A percentile compares a stretch with the other conserved stretches of the same genome.
phyloP scores from a whole-genome alignment of 2,888 invertebrate genomes.

The Hypsopygia costalis region DNA sequence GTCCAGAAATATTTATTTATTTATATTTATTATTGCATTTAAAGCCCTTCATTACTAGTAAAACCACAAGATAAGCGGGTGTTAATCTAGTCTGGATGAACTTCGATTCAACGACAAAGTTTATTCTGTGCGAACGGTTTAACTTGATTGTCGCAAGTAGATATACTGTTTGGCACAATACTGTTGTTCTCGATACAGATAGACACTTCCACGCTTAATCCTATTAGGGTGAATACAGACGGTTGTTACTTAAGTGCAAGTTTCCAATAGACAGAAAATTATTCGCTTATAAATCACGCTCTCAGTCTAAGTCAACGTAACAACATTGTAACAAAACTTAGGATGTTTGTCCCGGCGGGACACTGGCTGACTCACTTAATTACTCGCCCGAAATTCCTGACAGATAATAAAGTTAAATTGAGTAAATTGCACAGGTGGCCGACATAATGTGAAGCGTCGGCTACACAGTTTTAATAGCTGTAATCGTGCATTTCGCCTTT shows the following conservation, averaged over 20 bases:
- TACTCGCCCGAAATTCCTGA: constrained; percentile 48
- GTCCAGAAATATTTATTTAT: too few relatives aligned
- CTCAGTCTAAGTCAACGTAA: constrained; percentile 25
- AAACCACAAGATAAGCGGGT: too few relatives aligned
- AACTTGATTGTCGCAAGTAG: not conserved
- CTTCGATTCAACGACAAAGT: too few relatives aligned
- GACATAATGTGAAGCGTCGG: constrained; percentile 33
- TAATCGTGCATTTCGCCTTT: constrained; percentile 37
- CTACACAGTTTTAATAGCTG: constrained; percentile 34
- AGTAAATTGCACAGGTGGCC: constrained; percentile 60
- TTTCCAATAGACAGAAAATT: constrained; percentile 14
- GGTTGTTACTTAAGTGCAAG: constrained; percentile 8
- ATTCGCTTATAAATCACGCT: constrained; percentile 21
- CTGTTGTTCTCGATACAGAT: not conserved
- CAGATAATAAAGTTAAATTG: constrained; percentile 64
- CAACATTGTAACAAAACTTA: constrained; percentile 35
- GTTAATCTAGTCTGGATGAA: too few relatives aligned
- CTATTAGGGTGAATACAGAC: not conserved
- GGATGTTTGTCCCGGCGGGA: constrained; percentile 30
- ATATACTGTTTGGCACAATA: not conserved
- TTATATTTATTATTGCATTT: too few relatives aligned
- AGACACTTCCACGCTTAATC: not conserved
- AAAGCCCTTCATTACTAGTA: too few relatives aligned
- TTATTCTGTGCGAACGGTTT: too few relatives aligned
- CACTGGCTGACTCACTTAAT: constrained; percentile 46